These are phyloP conservation scores for Heteronetta atricapilla DNA, from an alignment of 2,113 vertebrate genomes.

Conservation along the genomic window DNA sequence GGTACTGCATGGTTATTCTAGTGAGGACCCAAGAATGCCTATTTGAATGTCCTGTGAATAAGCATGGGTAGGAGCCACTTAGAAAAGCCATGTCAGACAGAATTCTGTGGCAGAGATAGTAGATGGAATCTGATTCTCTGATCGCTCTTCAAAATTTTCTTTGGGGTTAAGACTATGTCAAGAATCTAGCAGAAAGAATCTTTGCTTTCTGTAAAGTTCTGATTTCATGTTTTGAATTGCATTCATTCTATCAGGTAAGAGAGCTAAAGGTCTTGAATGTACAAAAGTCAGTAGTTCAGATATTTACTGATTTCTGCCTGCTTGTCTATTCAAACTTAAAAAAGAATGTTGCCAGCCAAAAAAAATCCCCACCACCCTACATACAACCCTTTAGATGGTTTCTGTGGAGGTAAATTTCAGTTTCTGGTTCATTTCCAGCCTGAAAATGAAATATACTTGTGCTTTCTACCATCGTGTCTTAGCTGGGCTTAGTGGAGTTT, in stretches of 20 bases:
- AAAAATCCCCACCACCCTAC: not conserved
- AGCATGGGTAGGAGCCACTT: not conserved
- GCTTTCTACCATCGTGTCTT: not conserved
- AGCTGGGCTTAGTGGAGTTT: not conserved
- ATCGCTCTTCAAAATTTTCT: not conserved
- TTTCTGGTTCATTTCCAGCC: not conserved
- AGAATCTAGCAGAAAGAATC: not conserved
- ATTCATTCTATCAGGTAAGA: not conserved
- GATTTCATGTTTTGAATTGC: not conserved
- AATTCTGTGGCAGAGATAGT: not conserved
- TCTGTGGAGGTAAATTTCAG: not conserved
- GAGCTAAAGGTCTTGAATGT: not conserved
- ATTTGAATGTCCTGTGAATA: not conserved
- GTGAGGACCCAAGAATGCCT: not conserved
- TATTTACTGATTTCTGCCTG: not conserved
- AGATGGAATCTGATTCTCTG: not conserved
- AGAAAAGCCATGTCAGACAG: rapidly evolving
- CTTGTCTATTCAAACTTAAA: not conserved
- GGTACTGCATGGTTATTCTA: not conserved
- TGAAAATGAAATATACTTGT: not conserved
- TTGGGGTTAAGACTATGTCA: not conserved
- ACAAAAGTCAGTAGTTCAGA: not conserved
- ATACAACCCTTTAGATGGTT: not conserved
- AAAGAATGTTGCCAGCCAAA: not conserved
- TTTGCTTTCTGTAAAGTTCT: not conserved